A percentile compares a stretch with the other conserved stretches of the same genome.
Evolutionary conservation across 2,113 vertebrate genomes (phyloP).

Genomic region (Balaeniceps rex): DNA sequence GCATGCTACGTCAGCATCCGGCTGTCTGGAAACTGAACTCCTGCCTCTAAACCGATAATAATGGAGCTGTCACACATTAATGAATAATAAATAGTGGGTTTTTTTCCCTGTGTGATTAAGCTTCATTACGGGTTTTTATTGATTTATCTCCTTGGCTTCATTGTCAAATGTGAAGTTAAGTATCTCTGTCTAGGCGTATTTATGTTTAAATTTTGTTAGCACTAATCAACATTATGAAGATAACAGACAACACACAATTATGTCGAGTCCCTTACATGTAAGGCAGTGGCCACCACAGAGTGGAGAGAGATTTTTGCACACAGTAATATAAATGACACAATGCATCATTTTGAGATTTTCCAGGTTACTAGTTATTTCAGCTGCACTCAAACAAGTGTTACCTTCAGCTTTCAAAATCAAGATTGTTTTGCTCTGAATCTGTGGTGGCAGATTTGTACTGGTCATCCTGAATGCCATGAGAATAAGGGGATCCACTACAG

Average conservation of each 20-base stretch:
- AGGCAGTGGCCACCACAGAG: neutral
- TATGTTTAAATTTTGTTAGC: conserved; percentile 27
- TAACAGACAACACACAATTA: conserved; percentile 16
- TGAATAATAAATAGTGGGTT: conserved; percentile 43
- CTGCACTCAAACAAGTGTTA: neutral
- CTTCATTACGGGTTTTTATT: conserved; percentile 26
- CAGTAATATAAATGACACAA: neutral
- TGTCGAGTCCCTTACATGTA: neutral
- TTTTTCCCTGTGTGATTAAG: conserved; percentile 12
- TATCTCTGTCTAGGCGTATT: neutral
- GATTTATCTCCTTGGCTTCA: conserved; percentile 33
- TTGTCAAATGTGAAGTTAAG: conserved; percentile 45
- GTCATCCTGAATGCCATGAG: neutral
- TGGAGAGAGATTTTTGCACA: neutral
- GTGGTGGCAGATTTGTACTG: neutral
- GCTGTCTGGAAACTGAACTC: conserved; percentile 23
- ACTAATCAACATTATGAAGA: conserved; percentile 27
- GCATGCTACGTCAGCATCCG: conserved; percentile 11
- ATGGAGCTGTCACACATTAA: conserved; percentile 53
- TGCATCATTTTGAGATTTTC: neutral
- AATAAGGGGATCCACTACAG: neutral
- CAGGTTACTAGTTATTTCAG: neutral
- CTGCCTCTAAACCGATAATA: conserved; percentile 35
- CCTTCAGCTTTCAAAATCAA: neutral
- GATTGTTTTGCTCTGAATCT: neutral